Conservation (phyloP, 2,888 invertebrate species). For the Marronus borbonicus region DNA sequence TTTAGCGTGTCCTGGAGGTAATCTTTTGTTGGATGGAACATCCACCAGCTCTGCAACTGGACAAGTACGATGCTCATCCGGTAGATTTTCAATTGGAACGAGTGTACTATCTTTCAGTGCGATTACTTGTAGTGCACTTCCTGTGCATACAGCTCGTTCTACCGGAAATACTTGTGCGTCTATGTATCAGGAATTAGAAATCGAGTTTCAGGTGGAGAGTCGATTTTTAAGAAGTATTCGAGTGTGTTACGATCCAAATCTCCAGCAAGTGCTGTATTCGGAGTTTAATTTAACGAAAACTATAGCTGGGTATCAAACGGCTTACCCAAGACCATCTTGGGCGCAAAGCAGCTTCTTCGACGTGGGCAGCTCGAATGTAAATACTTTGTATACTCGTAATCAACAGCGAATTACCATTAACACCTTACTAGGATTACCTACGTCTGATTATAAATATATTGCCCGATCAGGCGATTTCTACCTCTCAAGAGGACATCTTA, state of each 20-base stretch:
- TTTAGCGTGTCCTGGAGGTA: conserved; percentile 55
- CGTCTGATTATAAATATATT: conserved; percentile 68
- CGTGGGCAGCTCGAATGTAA: conserved; percentile 62
- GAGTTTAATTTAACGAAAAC: conserved; percentile 71
- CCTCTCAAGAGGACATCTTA: conserved; percentile 76
- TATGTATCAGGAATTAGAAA: conserved; percentile 65
- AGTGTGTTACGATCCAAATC: conserved; percentile 73
- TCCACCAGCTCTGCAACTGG: conserved; percentile 26
- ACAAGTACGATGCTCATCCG: conserved; percentile 53
- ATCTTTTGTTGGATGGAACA: conserved; percentile 42
- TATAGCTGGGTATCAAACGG: conserved; percentile 71
- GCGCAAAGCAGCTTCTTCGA: conserved; percentile 73
- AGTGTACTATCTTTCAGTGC: conserved; percentile 65
- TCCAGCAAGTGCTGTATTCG: conserved; percentile 72
- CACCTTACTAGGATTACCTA: conserved; percentile 60
- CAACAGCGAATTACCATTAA: conserved; percentile 63
- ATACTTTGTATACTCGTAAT: conserved; percentile 62
- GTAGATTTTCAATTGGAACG: conserved; percentile 52
- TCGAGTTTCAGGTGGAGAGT: conserved; percentile 72
- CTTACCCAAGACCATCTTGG: conserved; percentile 70
- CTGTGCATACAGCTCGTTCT: conserved; percentile 67
- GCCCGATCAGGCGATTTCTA: conserved; percentile 66
- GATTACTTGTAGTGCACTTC: conserved; percentile 58
- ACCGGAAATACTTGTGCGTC: conserved; percentile 70
- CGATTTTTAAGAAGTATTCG: conserved; percentile 67